These are phyloP conservation scores for Meriones unguiculatus DNA, from an alignment of 2,113 vertebrate species.

Conservation along the genomic window DNA sequence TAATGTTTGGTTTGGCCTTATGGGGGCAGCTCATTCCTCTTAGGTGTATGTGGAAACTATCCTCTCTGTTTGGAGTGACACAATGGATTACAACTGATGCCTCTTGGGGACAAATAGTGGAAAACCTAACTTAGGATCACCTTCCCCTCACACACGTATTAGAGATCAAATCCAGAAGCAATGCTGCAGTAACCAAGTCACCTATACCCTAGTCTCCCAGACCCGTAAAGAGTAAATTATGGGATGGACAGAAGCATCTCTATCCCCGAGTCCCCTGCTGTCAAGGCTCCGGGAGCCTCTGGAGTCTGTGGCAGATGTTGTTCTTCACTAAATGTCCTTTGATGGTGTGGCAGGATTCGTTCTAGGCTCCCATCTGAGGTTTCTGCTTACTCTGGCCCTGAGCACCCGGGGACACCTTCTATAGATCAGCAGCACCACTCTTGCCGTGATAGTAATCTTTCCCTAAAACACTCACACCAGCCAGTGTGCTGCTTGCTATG, in stretches of 20 bases:
- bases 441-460: neutral
- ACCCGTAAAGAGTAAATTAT: neutral
- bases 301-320: neutral
- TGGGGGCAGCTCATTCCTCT: neutral
- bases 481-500: neutral
- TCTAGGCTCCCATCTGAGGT: neutral
- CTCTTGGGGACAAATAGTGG: neutral
- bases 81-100: neutral
- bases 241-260: neutral
- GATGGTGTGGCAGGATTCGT: neutral
- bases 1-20: conserved; percentile 11
- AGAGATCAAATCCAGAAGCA: conserved; percentile 10
- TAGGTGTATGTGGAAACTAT: neutral
- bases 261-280: neutral
- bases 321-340: neutral
- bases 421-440: neutral
- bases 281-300: neutral
- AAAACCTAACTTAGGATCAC: neutral
- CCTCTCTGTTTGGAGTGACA: neutral
- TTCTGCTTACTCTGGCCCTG: neutral
- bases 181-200: neutral
- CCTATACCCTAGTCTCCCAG: neutral
- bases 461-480: neutral
- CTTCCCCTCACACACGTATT: neutral
- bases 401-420: neutral